Evolutionary conservation across 2,113 vertebrate genomes (phyloP).

Genomic region (Solenodon paradoxus): DNA sequence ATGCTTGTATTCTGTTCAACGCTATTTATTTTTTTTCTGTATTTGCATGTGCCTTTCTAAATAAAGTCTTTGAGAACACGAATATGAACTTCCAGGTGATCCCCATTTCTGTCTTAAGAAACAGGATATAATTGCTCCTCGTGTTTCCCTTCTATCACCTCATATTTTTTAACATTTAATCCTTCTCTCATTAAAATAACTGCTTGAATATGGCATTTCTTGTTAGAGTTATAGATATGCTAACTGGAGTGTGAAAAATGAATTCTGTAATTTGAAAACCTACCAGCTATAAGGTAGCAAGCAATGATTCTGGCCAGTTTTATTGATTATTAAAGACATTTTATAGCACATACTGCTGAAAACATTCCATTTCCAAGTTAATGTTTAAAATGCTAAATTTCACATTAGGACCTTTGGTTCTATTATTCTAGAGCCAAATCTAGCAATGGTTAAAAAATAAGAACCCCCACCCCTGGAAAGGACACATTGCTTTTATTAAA

Average conservation of each 20-base stretch:
- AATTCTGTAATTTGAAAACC: slow-evolving; percentile 79
- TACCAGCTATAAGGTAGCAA: slow-evolving; percentile 68
- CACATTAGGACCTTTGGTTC: not conserved
- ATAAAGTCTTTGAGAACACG: slow-evolving; percentile 37
- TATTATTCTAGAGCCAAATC: not conserved
- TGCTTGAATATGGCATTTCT: slow-evolving; percentile 62
- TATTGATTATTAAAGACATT: slow-evolving; percentile 77
- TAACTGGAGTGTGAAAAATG: slow-evolving; percentile 78
- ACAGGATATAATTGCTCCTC: slow-evolving; percentile 57
- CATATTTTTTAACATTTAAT: slow-evolving; percentile 73
- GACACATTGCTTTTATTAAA: not conserved
- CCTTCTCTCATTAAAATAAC: slow-evolving; percentile 77
- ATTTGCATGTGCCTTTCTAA: not conserved
- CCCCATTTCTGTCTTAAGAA: slow-evolving; percentile 27
- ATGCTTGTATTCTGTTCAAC: not conserved
- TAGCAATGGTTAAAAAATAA: not conserved
- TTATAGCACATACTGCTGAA: slow-evolving; percentile 45
- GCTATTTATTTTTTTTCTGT: slow-evolving; percentile 12
- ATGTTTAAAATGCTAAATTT: not conserved
- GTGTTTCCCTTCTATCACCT: slow-evolving; percentile 51
- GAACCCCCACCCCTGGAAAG: not conserved
- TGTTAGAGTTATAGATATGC: slow-evolving; percentile 66
- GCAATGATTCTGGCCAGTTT: slow-evolving; percentile 64
- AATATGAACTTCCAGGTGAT: not conserved
- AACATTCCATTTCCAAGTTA: slow-evolving; percentile 46